Evolutionary conservation across 2,113 vertebrate genomes (phyloP).

Genomic region (Scatophagus argus): DNA sequence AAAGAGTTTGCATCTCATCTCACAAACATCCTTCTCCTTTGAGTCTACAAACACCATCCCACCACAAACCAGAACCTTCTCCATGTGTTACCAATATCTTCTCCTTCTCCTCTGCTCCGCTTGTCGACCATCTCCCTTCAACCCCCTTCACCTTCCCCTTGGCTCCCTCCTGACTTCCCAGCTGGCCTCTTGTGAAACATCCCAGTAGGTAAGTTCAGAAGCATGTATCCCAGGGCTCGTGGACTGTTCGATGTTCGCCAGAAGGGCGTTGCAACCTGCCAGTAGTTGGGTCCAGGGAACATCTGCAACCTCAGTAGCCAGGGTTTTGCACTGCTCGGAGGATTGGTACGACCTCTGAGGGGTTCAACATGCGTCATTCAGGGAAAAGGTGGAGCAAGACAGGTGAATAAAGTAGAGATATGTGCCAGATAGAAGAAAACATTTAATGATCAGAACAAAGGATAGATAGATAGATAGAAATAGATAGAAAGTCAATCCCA

Average conservation of each 20-base stretch:
- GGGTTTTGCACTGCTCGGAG: constrained; percentile 24
- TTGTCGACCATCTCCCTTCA: constrained; percentile 44
- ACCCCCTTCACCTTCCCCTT: constrained; percentile 59
- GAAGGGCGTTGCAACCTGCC: constrained; percentile 54
- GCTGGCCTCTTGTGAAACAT: constrained; percentile 74
- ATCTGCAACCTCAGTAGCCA: constrained; percentile 51
- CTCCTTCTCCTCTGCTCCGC: constrained; percentile 33
- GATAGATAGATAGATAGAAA: neutral
- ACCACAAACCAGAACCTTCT: constrained; percentile 25
- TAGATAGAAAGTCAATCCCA: constrained; percentile 45
- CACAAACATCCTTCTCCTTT: neutral
- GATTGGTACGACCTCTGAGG: constrained; percentile 44
- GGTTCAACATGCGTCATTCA: constrained; percentile 55
- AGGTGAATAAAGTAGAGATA: constrained; percentile 46
- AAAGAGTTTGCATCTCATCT: neutral
- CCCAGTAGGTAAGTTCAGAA: constrained; percentile 67
- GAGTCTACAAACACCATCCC: neutral
- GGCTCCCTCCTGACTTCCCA: constrained; percentile 59
- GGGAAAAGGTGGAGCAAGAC: constrained; percentile 61
- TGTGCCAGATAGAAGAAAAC: neutral
- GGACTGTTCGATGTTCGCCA: constrained; percentile 38
- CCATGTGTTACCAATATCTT: constrained; percentile 52
- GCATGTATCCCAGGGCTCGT: constrained; percentile 42
- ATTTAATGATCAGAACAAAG: constrained; percentile 30
- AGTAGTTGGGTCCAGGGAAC: constrained; percentile 50